Percentiles rank a stretch among this genome's conserved stretches.
Conservation (phyloP, 1,140 invertebrate genomes). For the Drosophila orena region DNA sequence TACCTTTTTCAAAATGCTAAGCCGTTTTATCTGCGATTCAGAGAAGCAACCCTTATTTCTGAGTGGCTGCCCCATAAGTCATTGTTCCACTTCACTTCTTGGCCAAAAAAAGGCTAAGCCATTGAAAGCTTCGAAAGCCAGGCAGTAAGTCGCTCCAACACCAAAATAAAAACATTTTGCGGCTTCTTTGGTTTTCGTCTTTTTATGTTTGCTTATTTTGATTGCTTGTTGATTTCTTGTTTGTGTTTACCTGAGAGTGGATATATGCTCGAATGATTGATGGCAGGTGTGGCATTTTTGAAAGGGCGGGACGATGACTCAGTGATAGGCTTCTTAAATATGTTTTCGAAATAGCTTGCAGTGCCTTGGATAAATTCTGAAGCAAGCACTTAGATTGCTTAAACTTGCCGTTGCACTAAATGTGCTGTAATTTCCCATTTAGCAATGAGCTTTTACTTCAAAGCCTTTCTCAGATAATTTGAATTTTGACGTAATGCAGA, state of each 20-base stretch:
- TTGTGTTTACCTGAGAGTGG: conserved; percentile 29
- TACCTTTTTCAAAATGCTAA: neutral
- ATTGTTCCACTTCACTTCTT: conserved; percentile 14
- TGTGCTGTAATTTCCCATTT: too few relatives aligned
- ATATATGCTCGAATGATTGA: conserved; percentile 17
- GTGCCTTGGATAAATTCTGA: too few relatives aligned
- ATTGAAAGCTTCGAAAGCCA: conserved; percentile 12
- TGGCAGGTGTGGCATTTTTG: neutral
- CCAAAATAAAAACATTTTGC: conserved; percentile 43
- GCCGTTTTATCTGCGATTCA: neutral
- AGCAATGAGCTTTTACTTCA: too few relatives aligned
- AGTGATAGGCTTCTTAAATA: neutral
- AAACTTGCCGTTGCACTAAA: too few relatives aligned
- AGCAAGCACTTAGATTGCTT: too few relatives aligned
- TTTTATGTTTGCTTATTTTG: conserved; percentile 28
- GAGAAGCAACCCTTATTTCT: neutral
- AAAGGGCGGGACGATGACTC: neutral
- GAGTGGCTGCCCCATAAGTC: neutral
- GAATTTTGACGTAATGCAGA: too few relatives aligned
- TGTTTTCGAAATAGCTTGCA: too few relatives aligned
- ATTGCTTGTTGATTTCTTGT: conserved; percentile 30
- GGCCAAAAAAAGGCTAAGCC: conserved; percentile 27
- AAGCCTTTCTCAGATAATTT: too few relatives aligned
- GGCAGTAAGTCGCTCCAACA: conserved; percentile 35
- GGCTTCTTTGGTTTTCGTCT: conserved; percentile 39